Conservation (phyloP, 1,140 invertebrate species). For the Drosophila bocqueti region DNA sequence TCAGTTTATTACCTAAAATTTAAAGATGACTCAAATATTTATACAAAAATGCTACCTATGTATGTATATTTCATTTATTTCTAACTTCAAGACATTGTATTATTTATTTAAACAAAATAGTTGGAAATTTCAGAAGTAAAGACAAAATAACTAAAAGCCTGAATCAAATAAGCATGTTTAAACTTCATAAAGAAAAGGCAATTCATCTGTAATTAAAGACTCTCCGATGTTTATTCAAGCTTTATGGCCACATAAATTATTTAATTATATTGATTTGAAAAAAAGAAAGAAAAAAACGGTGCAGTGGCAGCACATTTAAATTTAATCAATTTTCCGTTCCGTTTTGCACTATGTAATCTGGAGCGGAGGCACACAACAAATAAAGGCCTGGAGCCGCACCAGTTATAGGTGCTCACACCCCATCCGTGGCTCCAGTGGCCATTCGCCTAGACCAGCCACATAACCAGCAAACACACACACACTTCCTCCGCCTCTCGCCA, state of each 20-base stretch:
- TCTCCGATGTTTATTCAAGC: background rate
- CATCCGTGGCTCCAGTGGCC: constrained; percentile 11
- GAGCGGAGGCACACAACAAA: constrained; percentile 6
- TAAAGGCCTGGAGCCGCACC: constrained; percentile 11
- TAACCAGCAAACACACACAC: constrained; percentile 4
- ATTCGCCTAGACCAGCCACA: background rate
- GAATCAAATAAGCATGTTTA: no score
- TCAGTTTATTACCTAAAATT: no score
- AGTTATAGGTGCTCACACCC: constrained; percentile 27
- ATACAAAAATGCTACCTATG: background rate
- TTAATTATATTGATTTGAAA: constrained; percentile 2
- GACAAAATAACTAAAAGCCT: no score
- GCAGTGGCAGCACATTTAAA: constrained; percentile 3
- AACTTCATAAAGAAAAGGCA: background rate
- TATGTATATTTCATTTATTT: background rate
- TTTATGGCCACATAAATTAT: background rate
- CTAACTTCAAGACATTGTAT: background rate
- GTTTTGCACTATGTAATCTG: background rate
- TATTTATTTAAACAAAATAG: background rate
- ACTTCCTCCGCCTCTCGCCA: constrained; percentile 38
- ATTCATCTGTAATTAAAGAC: background rate
- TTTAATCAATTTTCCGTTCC: constrained; percentile 8
- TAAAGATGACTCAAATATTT: background rate
- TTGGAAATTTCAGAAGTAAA: background rate
- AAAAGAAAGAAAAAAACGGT: background rate